Conservation (phyloP, 2,888 invertebrate species). For the Aspidapion aeneum region DNA sequence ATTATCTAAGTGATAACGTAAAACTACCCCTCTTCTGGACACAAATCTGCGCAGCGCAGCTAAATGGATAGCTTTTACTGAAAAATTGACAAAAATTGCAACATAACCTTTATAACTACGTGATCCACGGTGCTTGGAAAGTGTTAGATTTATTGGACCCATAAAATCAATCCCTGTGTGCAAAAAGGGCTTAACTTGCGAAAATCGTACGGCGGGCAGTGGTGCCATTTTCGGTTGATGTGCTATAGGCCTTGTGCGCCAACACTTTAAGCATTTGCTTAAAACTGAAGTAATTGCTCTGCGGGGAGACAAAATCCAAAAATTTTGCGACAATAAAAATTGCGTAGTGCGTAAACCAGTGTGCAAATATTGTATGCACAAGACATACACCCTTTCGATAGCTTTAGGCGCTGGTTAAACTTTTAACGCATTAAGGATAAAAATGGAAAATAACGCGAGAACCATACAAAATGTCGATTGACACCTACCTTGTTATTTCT, state of each 20-base stretch:
- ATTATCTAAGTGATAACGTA: too few relatives aligned
- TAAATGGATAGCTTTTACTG: neutral
- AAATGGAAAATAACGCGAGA: too few relatives aligned
- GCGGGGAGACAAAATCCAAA: neutral
- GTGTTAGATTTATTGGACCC: neutral
- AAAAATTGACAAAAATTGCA: neutral
- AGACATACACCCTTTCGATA: too few relatives aligned
- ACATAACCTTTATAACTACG: neutral
- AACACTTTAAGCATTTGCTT: neutral
- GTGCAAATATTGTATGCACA: neutral
- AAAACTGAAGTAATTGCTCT: neutral
- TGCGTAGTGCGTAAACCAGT: neutral
- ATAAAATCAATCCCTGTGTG: neutral
- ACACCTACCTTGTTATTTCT: too few relatives aligned
- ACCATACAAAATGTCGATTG: too few relatives aligned
- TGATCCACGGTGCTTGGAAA: neutral
- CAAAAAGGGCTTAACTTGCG: neutral
- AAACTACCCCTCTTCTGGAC: too few relatives aligned
- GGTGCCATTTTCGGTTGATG: neutral
- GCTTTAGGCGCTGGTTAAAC: too few relatives aligned
- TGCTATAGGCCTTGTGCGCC: neutral
- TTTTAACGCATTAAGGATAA: too few relatives aligned
- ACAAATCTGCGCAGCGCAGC: too few relatives aligned
- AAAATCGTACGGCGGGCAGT: neutral
- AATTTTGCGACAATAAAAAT: neutral